Percentiles rank a stretch among this genome's conserved stretches.
phyloP scores from a whole-genome alignment of 23 tunicate genomes.

The Trididemnum miniatum region DNA sequence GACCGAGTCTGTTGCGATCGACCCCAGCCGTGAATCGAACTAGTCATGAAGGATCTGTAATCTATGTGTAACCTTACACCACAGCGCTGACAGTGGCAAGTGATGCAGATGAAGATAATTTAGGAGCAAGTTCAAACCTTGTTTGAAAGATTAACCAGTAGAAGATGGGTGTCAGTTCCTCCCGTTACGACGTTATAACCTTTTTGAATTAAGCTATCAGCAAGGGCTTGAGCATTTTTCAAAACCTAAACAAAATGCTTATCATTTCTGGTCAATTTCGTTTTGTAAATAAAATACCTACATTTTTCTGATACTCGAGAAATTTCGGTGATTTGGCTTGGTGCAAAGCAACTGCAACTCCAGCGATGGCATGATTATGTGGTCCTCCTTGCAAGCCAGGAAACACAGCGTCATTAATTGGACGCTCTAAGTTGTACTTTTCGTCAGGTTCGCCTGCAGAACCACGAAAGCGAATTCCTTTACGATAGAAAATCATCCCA shows the following conservation, averaged over 20 bases:
- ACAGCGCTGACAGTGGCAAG: too few species aligned
- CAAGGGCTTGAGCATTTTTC: conserved; percentile 72
- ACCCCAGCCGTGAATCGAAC: too few species aligned
- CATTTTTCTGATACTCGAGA: conserved; percentile 81
- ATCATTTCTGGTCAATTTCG: too few species aligned
- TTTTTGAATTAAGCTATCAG: conserved; percentile 37
- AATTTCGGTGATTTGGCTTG: conserved; percentile 84
- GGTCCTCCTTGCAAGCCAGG: conserved; percentile 99
- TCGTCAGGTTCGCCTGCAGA: conserved; percentile 47
- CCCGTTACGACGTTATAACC: conserved; percentile 91
- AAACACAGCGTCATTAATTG: conserved; percentile 98
- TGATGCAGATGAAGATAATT: too few species aligned
- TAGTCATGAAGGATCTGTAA: too few species aligned
- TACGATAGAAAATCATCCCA: conserved; percentile 93
- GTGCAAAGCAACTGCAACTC: conserved; percentile 85
- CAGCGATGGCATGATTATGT: conserved; percentile 98
- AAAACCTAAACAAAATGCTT: conserved; percentile 63
- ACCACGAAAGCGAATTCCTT: conserved; percentile 62
- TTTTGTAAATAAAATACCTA: too few species aligned
- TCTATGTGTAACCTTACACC: too few species aligned
- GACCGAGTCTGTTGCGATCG: too few species aligned
- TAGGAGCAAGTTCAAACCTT: too few species aligned
- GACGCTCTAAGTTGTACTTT: conserved; percentile 91
- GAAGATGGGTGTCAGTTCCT: conserved; percentile 95
- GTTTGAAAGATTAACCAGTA: conserved; percentile 83